Evolutionary conservation across 2,797 vertebrate genomes (phyloP).

Genomic region (Hippopotamyrus pictus): DNA sequence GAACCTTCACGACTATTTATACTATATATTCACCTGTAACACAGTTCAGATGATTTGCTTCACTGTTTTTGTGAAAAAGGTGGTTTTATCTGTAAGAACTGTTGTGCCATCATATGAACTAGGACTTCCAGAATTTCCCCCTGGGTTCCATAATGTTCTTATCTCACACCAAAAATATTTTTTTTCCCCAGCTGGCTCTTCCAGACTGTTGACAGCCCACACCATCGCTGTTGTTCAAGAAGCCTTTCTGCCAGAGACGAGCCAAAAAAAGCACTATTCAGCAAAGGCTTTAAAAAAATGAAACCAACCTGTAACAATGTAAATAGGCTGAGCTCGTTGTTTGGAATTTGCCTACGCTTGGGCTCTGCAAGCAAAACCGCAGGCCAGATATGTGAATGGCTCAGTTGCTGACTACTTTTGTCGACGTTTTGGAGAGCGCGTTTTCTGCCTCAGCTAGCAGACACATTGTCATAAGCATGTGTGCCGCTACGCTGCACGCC

Average conservation of each 20-base stretch:
- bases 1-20: neutral
- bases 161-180: neutral
- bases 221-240: neutral
- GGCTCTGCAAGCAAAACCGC: conserved; percentile 38
- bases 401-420: conserved; percentile 3
- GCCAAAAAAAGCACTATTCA: conserved; percentile 23
- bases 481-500: neutral
- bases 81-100: neutral
- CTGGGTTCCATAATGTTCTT: neutral
- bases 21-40: neutral
- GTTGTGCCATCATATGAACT: neutral
- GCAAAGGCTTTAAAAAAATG: conserved; percentile 8
- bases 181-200: neutral
- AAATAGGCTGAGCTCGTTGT: conserved; percentile 27
- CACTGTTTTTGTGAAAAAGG: neutral
- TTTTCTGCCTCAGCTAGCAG: conserved; percentile 31
- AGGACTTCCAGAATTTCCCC: neutral
- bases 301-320: conserved; percentile 37
- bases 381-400: conserved; percentile 26
- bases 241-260: conserved; percentile 14
- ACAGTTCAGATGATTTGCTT: neutral
- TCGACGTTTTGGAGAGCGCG: conserved; percentile 26
- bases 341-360: conserved; percentile 47
- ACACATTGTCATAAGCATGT: neutral
- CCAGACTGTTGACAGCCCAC: conserved; percentile 1